Evolutionary conservation across 2,888 invertebrate genomes (phyloP).

Genomic region (Plusia festucae): DNA sequence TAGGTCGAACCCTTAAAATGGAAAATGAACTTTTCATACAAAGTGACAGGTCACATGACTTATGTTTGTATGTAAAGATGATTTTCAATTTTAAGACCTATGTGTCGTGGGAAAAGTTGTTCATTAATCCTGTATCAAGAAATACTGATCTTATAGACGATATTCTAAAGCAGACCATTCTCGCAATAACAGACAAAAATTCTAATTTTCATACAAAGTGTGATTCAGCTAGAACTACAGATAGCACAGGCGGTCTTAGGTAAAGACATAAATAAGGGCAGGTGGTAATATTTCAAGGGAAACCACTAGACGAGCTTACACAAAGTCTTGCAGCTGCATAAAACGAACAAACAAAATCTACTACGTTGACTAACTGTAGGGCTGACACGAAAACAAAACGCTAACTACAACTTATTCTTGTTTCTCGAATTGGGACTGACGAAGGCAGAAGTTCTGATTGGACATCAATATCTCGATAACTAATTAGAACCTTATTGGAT

Average conservation of each 20-base stretch:
- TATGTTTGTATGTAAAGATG: too few species aligned
- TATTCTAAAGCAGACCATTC: background rate
- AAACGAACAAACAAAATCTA: conserved; percentile 51
- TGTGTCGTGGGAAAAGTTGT: too few species aligned
- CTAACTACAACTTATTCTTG: background rate
- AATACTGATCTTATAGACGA: too few species aligned
- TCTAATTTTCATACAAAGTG: background rate
- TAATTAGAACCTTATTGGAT: too few species aligned
- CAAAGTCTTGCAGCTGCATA: conserved; percentile 59
- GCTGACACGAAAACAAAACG: conserved; percentile 22
- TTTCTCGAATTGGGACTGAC: background rate
- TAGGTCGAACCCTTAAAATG: too few species aligned
- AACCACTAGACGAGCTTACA: conserved; percentile 54
- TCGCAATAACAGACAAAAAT: background rate
- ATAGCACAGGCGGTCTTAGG: background rate
- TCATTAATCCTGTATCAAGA: too few species aligned
- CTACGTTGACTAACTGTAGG: conserved; percentile 39
- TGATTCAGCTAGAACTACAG: background rate
- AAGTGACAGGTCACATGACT: too few species aligned
- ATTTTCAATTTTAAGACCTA: too few species aligned
- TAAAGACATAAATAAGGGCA: conserved; percentile 34
- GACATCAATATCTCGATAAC: background rate
- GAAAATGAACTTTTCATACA: too few species aligned
- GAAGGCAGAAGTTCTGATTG: background rate
- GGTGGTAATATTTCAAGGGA: conserved; percentile 47